Evolutionary conservation across 2,888 invertebrate genomes (phyloP).

Genomic region (Monoplex corrugatus): DNA sequence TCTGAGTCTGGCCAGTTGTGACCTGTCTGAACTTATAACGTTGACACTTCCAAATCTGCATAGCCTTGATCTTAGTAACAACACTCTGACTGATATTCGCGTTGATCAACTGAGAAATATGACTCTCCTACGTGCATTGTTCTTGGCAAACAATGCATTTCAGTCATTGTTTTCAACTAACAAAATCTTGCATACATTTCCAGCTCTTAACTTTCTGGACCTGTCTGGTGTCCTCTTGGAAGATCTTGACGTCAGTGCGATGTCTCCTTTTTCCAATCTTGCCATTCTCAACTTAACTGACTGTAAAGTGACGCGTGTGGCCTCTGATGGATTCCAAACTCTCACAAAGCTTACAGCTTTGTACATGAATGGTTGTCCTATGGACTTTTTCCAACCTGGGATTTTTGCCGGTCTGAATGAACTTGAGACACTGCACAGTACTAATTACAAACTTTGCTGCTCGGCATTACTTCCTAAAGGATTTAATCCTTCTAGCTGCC

Average conservation of each 20-base stretch:
- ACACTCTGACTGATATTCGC: not conserved
- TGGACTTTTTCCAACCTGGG: not conserved
- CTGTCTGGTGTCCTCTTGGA: not conserved
- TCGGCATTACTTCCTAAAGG: not conserved
- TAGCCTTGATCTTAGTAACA: slow-evolving; percentile 18
- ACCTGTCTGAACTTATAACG: not conserved
- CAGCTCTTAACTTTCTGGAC: not conserved
- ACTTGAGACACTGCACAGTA: not conserved
- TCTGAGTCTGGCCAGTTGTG: not conserved
- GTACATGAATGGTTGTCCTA: not conserved
- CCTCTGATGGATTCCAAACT: not conserved
- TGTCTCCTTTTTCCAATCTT: not conserved
- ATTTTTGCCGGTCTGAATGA: slow-evolving; percentile 32
- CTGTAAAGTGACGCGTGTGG: not conserved
- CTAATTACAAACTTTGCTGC: slow-evolving; percentile 47
- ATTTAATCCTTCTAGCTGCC: slow-evolving; percentile 59
- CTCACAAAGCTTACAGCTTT: not conserved
- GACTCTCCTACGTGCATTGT: not conserved
- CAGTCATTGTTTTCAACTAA: not conserved
- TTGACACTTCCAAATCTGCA: not conserved
- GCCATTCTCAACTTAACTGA: slow-evolving; percentile 11
- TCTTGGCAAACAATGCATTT: not conserved
- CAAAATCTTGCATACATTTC: no score
- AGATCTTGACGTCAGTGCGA: not conserved
- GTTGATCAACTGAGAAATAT: not conserved